Evolutionary conservation across 2,113 vertebrate species (phyloP), one percentile per base, ranked within the genome.

Genomic region (Ophiodon elongatus): DNA sequence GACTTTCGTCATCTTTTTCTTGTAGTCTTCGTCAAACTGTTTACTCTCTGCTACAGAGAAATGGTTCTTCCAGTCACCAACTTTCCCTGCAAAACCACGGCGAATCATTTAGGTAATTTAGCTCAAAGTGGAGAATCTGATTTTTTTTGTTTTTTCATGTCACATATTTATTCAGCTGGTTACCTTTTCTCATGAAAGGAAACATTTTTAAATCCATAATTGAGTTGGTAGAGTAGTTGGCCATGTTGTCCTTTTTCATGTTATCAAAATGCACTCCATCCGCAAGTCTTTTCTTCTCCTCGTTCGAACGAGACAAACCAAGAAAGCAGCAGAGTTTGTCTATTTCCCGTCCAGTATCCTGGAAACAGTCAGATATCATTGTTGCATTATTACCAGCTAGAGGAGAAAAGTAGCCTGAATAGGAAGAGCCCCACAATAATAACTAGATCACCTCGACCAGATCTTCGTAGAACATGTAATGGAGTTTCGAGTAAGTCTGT

Each of bases 401-500:
- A 56, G 3, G 7, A 71, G 29, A 21, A 64, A 70, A 52, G 88
- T 85, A 17, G 35, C 10, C 25, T 62, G 3, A 74, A 19, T 8
- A 8, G 19, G 3, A 63, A 64, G 7, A 76, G 7, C 31, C 6
- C 8, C 19, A 11, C 11, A 79, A 31, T 29, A 67, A 56, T 27
- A 31, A n/a, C 56, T 94, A 73, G 4, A 54, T 3, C 39, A 90
- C 91, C 76, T 97, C 92, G 73, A 94, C 90, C 94, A 97, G 80
- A 57, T 97, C 96, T 81, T 97, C 96, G 27, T 94, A 97, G 92
- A 96, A 96, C 65, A 97, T 90, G 62, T 88, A 91, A 17, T 88
- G 90, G 9, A 91, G 10, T 8, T 92, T 90, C n/a, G 83, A 54
- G 25, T 82, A 73, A 39, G 89, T 90, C 77, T 96, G 77, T 67